Evolutionary conservation across 2,797 vertebrate genomes (phyloP).

Genomic region (Acipenser oxyrinchus): DNA sequence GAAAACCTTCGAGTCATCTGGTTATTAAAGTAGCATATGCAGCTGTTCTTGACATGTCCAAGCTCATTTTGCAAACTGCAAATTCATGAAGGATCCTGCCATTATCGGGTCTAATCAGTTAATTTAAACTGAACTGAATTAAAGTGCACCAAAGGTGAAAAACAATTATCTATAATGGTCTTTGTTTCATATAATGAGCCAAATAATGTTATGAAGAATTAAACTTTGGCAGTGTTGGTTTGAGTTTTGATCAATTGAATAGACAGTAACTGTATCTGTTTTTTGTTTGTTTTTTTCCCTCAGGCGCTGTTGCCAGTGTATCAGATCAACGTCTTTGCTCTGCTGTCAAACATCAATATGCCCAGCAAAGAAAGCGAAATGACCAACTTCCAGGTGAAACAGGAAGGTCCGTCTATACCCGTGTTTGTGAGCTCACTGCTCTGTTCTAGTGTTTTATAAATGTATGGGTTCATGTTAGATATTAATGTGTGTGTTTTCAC

Average conservation of each 20-base stretch:
- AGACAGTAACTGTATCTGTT: background rate
- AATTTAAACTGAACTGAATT: too few relatives aligned
- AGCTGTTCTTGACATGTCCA: too few relatives aligned
- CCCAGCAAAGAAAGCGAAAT: conserved; percentile 58
- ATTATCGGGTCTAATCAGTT: too few relatives aligned
- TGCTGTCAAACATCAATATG: conserved; percentile 74
- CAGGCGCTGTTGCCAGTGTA: conserved; percentile 58
- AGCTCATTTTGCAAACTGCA: too few relatives aligned
- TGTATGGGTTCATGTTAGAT: background rate
- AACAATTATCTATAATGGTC: too few relatives aligned
- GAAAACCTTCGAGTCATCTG: background rate
- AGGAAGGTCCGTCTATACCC: conserved; percentile 53
- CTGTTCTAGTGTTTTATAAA: too few relatives aligned
- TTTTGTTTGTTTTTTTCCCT: background rate
- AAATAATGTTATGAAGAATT: background rate
- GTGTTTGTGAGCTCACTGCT: too few relatives aligned
- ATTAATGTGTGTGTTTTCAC: background rate
- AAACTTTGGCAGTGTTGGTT: background rate
- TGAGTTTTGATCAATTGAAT: background rate
- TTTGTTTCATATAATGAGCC: background rate
- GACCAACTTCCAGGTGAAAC: conserved; percentile 68
- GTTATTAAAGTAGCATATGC: too few relatives aligned
- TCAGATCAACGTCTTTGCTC: conserved; percentile 75
- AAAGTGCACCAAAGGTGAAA: too few relatives aligned
- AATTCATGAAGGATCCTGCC: too few relatives aligned